Evolutionary conservation across 1,140 invertebrate species (phyloP), one percentile per base, ranked within the genome.

Genomic region (Chrysopa pallens): DNA sequence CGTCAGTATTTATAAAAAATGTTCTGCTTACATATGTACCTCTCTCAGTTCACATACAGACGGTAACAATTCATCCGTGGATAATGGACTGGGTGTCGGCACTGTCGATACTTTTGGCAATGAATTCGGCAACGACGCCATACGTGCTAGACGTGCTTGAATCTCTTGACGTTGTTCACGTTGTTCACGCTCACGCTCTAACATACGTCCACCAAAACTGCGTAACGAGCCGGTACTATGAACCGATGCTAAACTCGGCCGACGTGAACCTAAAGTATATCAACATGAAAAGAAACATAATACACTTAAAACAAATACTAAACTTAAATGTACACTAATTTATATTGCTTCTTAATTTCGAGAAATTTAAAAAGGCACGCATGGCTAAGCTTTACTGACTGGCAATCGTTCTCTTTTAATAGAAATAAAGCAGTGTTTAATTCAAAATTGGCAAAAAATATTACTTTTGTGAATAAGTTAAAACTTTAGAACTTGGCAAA

Each of bases 181-280:
- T 48, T 83, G 77, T 52, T 80, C 79, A 27, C 76, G 62, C 52
- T 86, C 82, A 48, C 73, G 72, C 52, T 86, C 82, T 56, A 81
- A 78, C 35, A 77, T 67, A 53, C 74, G 70, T 43, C 77, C 72
- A 53, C 80, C 82, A 61, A 80, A 86, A 60, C 80, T 84, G 51
- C 76, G 72, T 39, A 81, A 75, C 29, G 82, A 86, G 43, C 74
- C 74, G 49, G 75, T 78, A 64, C 81, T 84, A 57, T 84, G 80
- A 47, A 84, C 67, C 42, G 81, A 84, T 45, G 76, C 77, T 66
- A 83, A 63, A 70, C 80, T 84, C 61, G 80, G 80, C 66, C 80
- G 73, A 68, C 81, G 71, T 53, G 82, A 84, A 72, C 80, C 82
- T 85, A 63, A 11, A 40, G 39, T 6, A 33, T 11, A 9, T 11